Evolutionary conservation across 2,113 vertebrate genomes (phyloP), one percentile per base, ranked within the genome.

Genomic region (Lophius piscatorius): DNA sequence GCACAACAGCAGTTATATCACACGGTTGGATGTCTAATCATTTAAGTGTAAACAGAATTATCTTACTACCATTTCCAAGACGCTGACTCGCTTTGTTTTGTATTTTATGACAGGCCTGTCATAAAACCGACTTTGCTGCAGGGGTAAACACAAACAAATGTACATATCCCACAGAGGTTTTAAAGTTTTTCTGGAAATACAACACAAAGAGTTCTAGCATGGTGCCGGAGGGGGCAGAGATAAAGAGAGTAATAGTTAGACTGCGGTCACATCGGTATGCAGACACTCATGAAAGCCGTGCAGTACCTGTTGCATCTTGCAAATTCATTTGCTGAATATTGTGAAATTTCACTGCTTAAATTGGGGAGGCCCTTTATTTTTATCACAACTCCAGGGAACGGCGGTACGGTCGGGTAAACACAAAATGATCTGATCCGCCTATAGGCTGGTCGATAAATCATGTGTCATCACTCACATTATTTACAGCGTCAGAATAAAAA

Each of bases 251-350:
- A 90, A 92, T 90, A 90, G 87, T 91, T 91, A 91, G 92, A 92
- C 90, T 91, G 69, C 86, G 90, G 89, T 94, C 90, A 91, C 88
- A 87, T 73, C 76, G 88, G 92, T 91, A 91, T 92, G 92, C 88
- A 83, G 87, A 91, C 88, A 78, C 75, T 85, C 90, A 91, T 88
- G 91, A 92, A 89, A 91, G 83, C 79, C 49, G 67, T 64, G 47
- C 72, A 31, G 46, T 83, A 72, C 91, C 88, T 94, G 93, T 89
- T 86, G 84, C 83, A 82, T 93, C 93, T 94, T 94, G 93, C 86
- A 91, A 84, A 86, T 89, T 67, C 87, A 90, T 88, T 91, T 87
- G 70, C 79, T 84, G 89, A 80, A 79, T 89, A 89, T 86, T 89
- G 80, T 83, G 88, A 88, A 89, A 87, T 89, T 88, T 89, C 84